Base-by-base conservation (phyloP, 2,113 vertebrate genomes). In the sheep (Ovis aries) region DNA sequence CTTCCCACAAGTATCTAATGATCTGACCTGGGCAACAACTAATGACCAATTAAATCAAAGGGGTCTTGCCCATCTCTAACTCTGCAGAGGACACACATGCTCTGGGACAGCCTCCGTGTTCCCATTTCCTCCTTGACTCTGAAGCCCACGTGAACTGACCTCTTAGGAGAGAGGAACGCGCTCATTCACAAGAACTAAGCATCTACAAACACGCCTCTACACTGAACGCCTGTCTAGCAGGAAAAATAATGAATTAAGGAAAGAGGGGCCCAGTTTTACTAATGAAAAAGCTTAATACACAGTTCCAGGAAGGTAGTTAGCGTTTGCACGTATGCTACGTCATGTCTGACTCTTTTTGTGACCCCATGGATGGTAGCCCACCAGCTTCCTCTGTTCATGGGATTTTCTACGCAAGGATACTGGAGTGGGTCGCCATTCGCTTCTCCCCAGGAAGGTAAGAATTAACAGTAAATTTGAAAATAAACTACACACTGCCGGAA, bases 111-210 rank as follows among this genome's bases (percentile, higher is more conserved):
- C 59, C 7, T 10, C 29, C 0, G 1, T 0, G 14, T 62, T 57
- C 48, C 31, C 10, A 13, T 13, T 40, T 60, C 59, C 84, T 40
- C 81, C 67, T 50, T 40, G 15, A 33, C 10, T 25, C 21, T 14
- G 15, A 29, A 5, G 40, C 21, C n/a, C 45, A 36, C 0, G 0
- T 16, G 16, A 27, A 11, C 1, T 2, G 19, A 52, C 33, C 82
- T 45, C 27, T 77, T 12, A 13, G 48, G 52, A 55, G 11, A 2
- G 3, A 4, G 3, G 5, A 3, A 10, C 0, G 0, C 3, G 3
- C 36, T 52, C 59, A 33, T 7, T 7, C 23, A 91, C 36, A 36
- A 57, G 31, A 43, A 7, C 9, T 13, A 5, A 52, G 40, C 5
- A n/a, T 14, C 80, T 43, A 48, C 0, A 0, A 67, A 60, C 31